Conservation (phyloP, 2,888 invertebrate species). For the Pseudeuparius sepicola region DNA sequence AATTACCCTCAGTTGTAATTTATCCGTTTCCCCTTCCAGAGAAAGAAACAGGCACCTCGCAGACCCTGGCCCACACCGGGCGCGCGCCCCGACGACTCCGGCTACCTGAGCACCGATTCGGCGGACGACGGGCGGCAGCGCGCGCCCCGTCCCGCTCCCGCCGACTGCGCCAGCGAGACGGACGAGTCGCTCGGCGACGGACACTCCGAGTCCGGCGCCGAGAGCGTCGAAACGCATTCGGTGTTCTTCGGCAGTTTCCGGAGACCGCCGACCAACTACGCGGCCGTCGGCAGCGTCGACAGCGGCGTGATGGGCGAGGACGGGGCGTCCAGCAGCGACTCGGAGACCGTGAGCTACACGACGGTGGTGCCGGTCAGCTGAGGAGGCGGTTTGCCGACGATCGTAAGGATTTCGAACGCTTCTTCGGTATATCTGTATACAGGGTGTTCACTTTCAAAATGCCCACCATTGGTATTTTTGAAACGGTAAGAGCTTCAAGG, state of each 20-base stretch:
- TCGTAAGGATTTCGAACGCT: no score
- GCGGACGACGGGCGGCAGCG: constrained; percentile 19
- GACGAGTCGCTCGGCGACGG: constrained; percentile 74
- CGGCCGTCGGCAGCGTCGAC: constrained; percentile 33
- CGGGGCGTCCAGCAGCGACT: constrained; percentile 37
- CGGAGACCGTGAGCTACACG: constrained; percentile 41
- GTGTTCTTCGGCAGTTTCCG: constrained; percentile 72
- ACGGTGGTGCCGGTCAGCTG: constrained; percentile 35
- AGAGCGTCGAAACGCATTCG: constrained; percentile 79
- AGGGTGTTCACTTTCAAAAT: no score
- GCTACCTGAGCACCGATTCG: constrained; percentile 75
- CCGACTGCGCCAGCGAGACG: constrained; percentile 50
- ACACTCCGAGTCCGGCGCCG: constrained; percentile 78
- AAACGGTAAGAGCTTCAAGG: no score
- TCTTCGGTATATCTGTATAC: no score
- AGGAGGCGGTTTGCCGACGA: no score
- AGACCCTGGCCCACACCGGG: no score
- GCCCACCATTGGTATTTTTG: no score
- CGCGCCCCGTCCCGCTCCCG: constrained; percentile 25
- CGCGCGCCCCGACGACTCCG: constrained; percentile 71
- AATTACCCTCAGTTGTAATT: no score
- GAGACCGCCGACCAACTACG: constrained; percentile 28
- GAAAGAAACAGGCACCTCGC: no score
- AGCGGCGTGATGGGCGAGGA: constrained; percentile 35
- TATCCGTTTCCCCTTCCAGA: no score